Conservation (phyloP, 2,888 invertebrate species). For the Noctua pronuba region DNA sequence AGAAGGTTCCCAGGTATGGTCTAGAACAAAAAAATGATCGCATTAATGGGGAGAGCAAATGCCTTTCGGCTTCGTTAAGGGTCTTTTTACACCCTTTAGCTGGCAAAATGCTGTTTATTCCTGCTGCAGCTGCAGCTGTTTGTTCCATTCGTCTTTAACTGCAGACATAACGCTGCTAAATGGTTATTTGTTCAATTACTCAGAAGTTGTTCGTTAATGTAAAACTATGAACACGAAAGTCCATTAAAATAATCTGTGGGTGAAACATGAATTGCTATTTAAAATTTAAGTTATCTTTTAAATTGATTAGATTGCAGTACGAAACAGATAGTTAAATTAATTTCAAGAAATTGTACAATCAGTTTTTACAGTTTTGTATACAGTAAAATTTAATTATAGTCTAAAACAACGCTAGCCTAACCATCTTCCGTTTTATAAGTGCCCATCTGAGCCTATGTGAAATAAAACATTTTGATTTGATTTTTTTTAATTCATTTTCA, state of each 20-base stretch:
- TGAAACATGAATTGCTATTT: conserved; percentile 25
- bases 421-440: too few species aligned
- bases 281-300: conserved; percentile 1
- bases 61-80: too few species aligned
- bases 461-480: too few species aligned
- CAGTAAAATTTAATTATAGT: not conserved
- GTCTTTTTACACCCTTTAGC: too few species aligned
- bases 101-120: too few species aligned
- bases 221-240: conserved; percentile 36
- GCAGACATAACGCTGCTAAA: conserved; percentile 32
- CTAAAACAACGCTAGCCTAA: not conserved
- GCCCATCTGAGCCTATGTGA: too few species aligned
- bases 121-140: too few species aligned
- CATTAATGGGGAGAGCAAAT: too few species aligned
- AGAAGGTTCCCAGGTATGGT: too few species aligned
- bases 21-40: too few species aligned
- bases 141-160: conserved; percentile 1
- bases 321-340: conserved; percentile 7
- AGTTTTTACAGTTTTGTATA: not conserved
- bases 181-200: conserved; percentile 25
- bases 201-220: conserved; percentile 32
- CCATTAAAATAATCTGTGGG: conserved; percentile 34
- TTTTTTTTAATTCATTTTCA: too few species aligned
- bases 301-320: not conserved
- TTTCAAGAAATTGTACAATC: not conserved